Percentiles rank a stretch among this genome's conserved stretches.
Conservation (phyloP, 2,888 invertebrate genomes). For the Taphrorychus bicolor region DNA sequence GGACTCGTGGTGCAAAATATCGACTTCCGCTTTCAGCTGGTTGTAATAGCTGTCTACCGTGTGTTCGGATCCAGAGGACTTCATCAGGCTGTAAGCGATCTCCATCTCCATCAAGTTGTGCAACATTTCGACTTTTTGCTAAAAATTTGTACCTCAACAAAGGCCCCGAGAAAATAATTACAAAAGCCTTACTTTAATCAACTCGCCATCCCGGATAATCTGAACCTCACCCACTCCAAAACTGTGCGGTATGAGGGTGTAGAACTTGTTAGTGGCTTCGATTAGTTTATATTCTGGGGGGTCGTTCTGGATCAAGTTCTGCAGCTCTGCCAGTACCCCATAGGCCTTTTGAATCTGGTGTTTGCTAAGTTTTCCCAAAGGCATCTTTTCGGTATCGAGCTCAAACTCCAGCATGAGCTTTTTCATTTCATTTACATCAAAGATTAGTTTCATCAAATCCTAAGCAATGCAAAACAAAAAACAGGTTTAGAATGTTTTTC, state of each 20-base stretch:
- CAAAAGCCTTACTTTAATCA: slow-evolving; percentile 74
- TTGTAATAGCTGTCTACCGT: slow-evolving; percentile 83
- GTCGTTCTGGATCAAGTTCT: slow-evolving; percentile 56
- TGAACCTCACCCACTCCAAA: slow-evolving; percentile 88
- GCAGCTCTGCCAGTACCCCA: slow-evolving; percentile 75
- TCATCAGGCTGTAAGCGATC: slow-evolving; percentile 89
- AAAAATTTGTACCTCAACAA: slow-evolving; percentile 28
- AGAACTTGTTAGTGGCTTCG: slow-evolving; percentile 92
- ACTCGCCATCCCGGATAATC: slow-evolving; percentile 75
- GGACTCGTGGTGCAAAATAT: slow-evolving; percentile 68
- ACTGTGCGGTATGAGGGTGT: slow-evolving; percentile 93
- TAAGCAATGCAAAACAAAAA: slow-evolving; percentile 9
- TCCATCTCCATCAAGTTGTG: slow-evolving; percentile 94
- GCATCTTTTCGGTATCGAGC: slow-evolving; percentile 97
- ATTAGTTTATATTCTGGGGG: slow-evolving; percentile 65
- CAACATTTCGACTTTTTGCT: slow-evolving; percentile 83
- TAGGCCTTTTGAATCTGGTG: slow-evolving; percentile 90
- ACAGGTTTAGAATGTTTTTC: background rate
- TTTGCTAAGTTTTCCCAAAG: slow-evolving; percentile 92
- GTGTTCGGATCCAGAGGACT: slow-evolving; percentile 60
- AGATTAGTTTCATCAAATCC: slow-evolving; percentile 82
- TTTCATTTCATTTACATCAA: slow-evolving; percentile 92
- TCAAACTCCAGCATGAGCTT: slow-evolving; percentile 93
- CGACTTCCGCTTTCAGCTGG: slow-evolving; percentile 84
- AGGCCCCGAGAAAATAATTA: no score